Conservation (phyloP, 1,140 invertebrate species). For the Laodelphax striatellus region DNA sequence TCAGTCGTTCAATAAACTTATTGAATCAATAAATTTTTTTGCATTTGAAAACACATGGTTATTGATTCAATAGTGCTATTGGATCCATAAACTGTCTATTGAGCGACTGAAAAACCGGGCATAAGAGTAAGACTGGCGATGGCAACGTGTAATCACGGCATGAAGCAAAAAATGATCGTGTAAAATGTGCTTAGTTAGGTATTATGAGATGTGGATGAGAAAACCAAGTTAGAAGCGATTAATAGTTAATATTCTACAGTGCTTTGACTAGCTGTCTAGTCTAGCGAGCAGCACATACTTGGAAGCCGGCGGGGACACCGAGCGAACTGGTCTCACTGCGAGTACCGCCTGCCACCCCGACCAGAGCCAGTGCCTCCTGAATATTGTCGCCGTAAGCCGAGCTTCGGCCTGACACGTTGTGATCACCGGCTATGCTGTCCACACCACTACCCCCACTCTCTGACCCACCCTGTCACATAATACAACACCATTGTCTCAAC, state of each 20-base stretch:
- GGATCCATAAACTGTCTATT: too few species aligned
- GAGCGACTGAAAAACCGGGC: too few species aligned
- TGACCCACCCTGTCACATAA: conserved; percentile 42
- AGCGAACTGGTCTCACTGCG: conserved; percentile 40
- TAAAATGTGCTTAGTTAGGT: not conserved
- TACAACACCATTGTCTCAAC: conserved; percentile 43
- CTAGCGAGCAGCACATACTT: conserved; percentile 25
- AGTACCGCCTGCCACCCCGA: conserved; percentile 23
- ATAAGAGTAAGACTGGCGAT: too few species aligned
- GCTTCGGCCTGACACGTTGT: conserved; percentile 70
- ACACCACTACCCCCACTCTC: conserved; percentile 83
- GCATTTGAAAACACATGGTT: too few species aligned
- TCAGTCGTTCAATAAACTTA: too few species aligned
- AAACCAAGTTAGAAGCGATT: not conserved
- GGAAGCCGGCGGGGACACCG: conserved; percentile 36
- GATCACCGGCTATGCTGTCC: conserved; percentile 81
- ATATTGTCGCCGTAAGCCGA: conserved; percentile 69
- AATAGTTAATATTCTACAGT: not conserved
- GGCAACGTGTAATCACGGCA: too few species aligned
- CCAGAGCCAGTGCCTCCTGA: conserved; percentile 34
- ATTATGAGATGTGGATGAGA: too few species aligned
- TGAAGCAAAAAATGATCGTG: too few species aligned
- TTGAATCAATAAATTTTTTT: too few species aligned
- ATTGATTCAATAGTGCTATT: too few species aligned
- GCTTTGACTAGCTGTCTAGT: too few species aligned